A percentile compares a stretch with the other conserved stretches of the same genome.
Conservation (phyloP, 2,797 vertebrate genomes). For the Anguilla pacifica region DNA sequence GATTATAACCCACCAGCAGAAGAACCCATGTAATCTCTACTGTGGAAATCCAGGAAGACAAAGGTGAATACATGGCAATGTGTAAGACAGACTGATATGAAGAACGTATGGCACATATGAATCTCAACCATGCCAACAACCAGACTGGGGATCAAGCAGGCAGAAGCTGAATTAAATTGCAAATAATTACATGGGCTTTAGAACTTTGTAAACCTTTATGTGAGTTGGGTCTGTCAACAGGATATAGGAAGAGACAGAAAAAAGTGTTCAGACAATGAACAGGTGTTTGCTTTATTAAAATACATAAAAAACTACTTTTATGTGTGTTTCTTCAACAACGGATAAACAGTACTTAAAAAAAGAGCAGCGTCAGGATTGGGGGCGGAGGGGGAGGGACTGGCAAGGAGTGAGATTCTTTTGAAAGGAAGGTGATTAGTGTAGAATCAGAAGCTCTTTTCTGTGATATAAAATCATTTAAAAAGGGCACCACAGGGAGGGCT, state of each 20-base stretch:
- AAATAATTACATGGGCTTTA: constrained; percentile 38
- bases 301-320: constrained; percentile 84
- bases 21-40: constrained; percentile 37
- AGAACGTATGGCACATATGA: constrained; percentile 56
- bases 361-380: constrained; percentile 44
- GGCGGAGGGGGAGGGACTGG: not conserved
- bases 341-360: constrained; percentile 73
- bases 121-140: constrained; percentile 41
- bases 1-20: constrained; percentile 40
- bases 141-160: constrained; percentile 48
- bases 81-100: constrained; percentile 54
- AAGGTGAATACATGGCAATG: constrained; percentile 50
- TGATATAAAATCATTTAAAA: constrained; percentile 33
- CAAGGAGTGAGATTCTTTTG: not conserved
- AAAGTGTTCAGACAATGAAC: constrained; percentile 76
- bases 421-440: constrained; percentile 20
- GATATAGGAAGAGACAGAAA: constrained; percentile 71
- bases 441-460: constrained; percentile 24
- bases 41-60: constrained; percentile 47
- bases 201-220: constrained; percentile 38
- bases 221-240: constrained; percentile 41
- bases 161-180: not conserved
- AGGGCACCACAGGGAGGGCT: constrained; percentile 24
- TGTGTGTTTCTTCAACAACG: constrained; percentile 70
- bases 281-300: constrained; percentile 86